Evolutionary conservation across 2,888 invertebrate genomes (phyloP), one percentile per base, ranked within the genome.

Genomic region (Mythimna ferrago): DNA sequence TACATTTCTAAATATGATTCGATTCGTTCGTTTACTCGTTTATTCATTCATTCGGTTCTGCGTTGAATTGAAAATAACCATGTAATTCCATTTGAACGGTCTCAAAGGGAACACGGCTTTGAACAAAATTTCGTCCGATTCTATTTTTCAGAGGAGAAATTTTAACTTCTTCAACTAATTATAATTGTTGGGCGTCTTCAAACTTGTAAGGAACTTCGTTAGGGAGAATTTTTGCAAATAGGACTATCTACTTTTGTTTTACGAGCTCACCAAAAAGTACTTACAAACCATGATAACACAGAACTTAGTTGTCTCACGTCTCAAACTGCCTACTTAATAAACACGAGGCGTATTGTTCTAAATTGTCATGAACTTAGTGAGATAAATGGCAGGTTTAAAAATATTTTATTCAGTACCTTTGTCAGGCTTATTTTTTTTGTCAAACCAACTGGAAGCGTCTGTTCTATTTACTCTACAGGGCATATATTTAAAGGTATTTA

Each of bases 61-160:
- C 71, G 75, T 78, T 82, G 80, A 81, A 85, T 80, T 87, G 82
- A 82, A 86, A 83, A 86, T 86, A 82, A 84, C 82, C 79, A 80
- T 86, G 77, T 88, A 89, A 89, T 88, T 89, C 80, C 76, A 89
- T 88, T 87, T 73, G 82, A 82, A 75, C 83, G 73, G 77, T 82
- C 82, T 83, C 87, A 90, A 90, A 87, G 83, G 81, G 73, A 76
- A 67, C 71, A 71, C 64, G 66, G 78, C 80, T 85, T 81, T 80
- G 76, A 74, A 76, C 80, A 68, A 76, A 71, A 81, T 75, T 73
- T 77, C 67, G 69, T 75, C 73, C 65, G 60, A 66, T 81, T 76
- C 51, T 66, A 81, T 78, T 78, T 83, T 85, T 82, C 76, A 61
- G 73, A 62, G 21, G 41, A 66, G 63, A 86, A 76, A 73, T 76